Evolutionary conservation across 2,797 vertebrate genomes (phyloP).

Genomic region (Anableps anableps): DNA sequence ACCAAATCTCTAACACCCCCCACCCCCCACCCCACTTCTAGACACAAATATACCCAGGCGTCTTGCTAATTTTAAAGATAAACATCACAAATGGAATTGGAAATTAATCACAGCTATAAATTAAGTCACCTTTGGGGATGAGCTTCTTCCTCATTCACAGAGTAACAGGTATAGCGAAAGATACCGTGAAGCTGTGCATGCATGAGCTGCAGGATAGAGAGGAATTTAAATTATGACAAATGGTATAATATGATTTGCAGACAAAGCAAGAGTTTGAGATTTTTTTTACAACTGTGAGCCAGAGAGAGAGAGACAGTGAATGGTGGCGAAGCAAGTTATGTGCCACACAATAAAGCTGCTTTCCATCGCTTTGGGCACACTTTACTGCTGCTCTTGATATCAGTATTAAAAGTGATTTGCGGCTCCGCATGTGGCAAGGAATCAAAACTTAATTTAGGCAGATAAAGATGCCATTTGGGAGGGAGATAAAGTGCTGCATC

Average conservation of each 20-base stretch:
- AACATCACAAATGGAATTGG: slow-evolving; percentile 78
- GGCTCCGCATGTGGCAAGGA: slow-evolving; percentile 86
- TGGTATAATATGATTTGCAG: slow-evolving; percentile 69
- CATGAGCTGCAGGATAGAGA: slow-evolving; percentile 56
- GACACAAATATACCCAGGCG: slow-evolving; percentile 47
- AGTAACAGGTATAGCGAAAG: slow-evolving; percentile 54
- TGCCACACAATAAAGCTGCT: slow-evolving; percentile 79
- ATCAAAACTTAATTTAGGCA: slow-evolving; percentile 90
- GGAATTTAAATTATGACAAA: slow-evolving; percentile 65
- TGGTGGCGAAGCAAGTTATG: slow-evolving; percentile 60
- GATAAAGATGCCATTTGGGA: slow-evolving; percentile 89
- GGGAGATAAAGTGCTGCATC: slow-evolving; percentile 86
- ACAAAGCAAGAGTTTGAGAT: slow-evolving; percentile 68
- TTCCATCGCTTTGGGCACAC: slow-evolving; percentile 76
- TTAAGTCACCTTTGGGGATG: slow-evolving; percentile 70
- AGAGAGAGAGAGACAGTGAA: slow-evolving; percentile 53
- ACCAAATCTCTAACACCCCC: slow-evolving; percentile 4
- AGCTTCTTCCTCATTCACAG: slow-evolving; percentile 41
- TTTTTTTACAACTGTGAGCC: slow-evolving; percentile 60
- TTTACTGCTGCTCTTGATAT: slow-evolving; percentile 85
- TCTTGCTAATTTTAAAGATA: slow-evolving; percentile 78
- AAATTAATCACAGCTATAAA: slow-evolving; percentile 82
- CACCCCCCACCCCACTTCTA: slow-evolving; percentile 14
- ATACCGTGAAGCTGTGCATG: slow-evolving; percentile 12
- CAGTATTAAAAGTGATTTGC: slow-evolving; percentile 88